Conservation (phyloP, 2,797 vertebrate genomes). For the Acropternis orthonyx region DNA sequence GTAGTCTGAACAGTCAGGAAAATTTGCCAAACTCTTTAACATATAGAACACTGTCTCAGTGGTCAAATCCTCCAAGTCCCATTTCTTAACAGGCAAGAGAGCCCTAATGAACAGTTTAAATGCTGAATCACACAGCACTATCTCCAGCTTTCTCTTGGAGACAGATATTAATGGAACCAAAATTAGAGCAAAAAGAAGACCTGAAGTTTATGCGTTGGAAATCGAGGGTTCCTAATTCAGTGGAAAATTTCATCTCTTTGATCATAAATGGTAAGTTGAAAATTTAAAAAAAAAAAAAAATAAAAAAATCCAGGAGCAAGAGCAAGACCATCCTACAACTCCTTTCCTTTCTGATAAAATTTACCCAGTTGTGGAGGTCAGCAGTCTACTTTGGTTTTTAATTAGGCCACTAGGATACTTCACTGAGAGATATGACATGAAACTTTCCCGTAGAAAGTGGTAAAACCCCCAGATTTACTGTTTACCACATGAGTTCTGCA, state of each 20-base stretch:
- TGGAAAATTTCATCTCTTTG: background rate
- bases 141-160: background rate
- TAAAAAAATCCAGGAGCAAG: background rate
- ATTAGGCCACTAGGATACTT: background rate
- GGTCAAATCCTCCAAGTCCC: background rate
- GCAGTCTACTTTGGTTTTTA: background rate
- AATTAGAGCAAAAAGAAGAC: background rate
- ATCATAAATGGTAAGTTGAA: background rate
- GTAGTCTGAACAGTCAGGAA: background rate
- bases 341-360: background rate
- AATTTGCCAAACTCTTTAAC: background rate
- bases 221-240: background rate
- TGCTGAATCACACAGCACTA: background rate
- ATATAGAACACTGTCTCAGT: background rate
- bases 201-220: background rate
- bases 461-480: background rate
- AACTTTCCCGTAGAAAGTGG: background rate
- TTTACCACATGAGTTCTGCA: background rate
- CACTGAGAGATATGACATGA: background rate
- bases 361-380: background rate
- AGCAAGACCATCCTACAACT: background rate
- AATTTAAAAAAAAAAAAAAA: background rate
- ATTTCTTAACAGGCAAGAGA: background rate
- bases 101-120: background rate
- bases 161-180: background rate